Percentiles rank a stretch among this genome's conserved stretches.
phyloP scores from a whole-genome alignment of 2,888 invertebrate species.

The Pterostichus niger region DNA sequence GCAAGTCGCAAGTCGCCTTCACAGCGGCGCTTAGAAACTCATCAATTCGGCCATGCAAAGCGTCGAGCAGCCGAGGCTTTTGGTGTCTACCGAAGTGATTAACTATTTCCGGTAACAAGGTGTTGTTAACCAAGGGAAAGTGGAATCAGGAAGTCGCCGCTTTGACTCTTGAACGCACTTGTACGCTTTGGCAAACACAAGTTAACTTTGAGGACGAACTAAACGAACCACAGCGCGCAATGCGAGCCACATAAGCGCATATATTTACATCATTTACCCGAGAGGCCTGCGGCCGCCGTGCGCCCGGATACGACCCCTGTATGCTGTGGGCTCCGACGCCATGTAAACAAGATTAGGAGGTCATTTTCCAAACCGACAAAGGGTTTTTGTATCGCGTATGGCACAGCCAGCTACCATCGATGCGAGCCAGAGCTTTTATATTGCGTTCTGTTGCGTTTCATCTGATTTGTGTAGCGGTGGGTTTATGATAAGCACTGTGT shows the following conservation, averaged over 20 bases:
- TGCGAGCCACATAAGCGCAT: slow-evolving; percentile 51
- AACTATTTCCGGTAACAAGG: slow-evolving; percentile 62
- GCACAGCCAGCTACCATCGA: slow-evolving; percentile 21
- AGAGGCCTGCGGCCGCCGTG: slow-evolving; percentile 14
- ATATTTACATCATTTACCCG: slow-evolving; percentile 60
- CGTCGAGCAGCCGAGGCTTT: slow-evolving; percentile 32
- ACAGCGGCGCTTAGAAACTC: slow-evolving; percentile 40
- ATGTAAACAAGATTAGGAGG: slow-evolving; percentile 53
- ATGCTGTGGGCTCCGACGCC: slow-evolving; percentile 20
- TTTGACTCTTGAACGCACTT: slow-evolving; percentile 53
- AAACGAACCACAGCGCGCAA: slow-evolving; percentile 46
- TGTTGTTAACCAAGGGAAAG: slow-evolving; percentile 59
- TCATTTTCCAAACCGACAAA: slow-evolving; percentile 44
- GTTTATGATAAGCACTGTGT: slow-evolving; percentile 29
- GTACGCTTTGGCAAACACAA: slow-evolving; percentile 52
- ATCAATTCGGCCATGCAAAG: slow-evolving; percentile 55
- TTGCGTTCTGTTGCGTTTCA: background rate
- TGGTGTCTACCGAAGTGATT: slow-evolving; percentile 59
- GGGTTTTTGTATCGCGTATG: slow-evolving; percentile 11
- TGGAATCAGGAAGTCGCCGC: slow-evolving; percentile 59
- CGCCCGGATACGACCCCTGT: slow-evolving; percentile 11
- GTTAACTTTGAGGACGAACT: slow-evolving; percentile 54
- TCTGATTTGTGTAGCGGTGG: slow-evolving; percentile 11
- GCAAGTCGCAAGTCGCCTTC: slow-evolving; percentile 29
- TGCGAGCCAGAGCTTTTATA: slow-evolving; percentile 22